A percentile compares a stretch with the other conserved stretches of the same genome.
Evolutionary conservation across 2,888 invertebrate species (phyloP).

Genomic region (Masnerella sp.): DNA sequence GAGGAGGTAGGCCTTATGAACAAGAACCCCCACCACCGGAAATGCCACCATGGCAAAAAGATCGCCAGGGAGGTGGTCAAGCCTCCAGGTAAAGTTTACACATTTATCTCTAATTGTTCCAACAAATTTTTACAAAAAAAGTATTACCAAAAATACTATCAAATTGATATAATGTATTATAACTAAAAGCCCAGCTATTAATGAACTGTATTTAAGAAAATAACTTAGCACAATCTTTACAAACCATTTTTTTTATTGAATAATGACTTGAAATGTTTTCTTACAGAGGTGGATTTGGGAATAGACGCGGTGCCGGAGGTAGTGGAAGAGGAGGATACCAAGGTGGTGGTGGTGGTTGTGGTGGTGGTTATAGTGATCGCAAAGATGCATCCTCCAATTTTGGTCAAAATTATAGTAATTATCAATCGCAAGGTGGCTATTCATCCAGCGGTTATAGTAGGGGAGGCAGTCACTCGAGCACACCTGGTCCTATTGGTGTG

Average conservation of each 20-base stretch:
- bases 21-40: conserved; percentile 96
- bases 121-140: too few species aligned
- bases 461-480: conserved; percentile 65
- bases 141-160: neutral
- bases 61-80: conserved; percentile 78
- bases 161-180: too few species aligned
- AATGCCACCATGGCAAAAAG: conserved; percentile 96
- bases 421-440: conserved; percentile 61
- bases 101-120: too few species aligned
- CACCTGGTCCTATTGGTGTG: conserved; percentile 61
- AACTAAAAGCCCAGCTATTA: too few species aligned
- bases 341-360: conserved; percentile 63
- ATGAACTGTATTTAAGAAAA: too few species aligned
- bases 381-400: conserved; percentile 55
- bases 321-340: conserved; percentile 68
- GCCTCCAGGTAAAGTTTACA: conserved; percentile 3
- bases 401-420: conserved; percentile 47
- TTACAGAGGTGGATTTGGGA: conserved; percentile 67
- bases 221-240: too few species aligned
- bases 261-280: neutral
- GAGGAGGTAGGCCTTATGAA: conserved; percentile 95
- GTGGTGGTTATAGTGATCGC: conserved; percentile 62
- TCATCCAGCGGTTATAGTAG: conserved; percentile 64
- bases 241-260: too few species aligned
- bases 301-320: neutral